A percentile compares a stretch with the other conserved stretches of the same genome.
Conservation (phyloP, 2,797 vertebrate genomes). For the Decapterus maruadsi region DNA sequence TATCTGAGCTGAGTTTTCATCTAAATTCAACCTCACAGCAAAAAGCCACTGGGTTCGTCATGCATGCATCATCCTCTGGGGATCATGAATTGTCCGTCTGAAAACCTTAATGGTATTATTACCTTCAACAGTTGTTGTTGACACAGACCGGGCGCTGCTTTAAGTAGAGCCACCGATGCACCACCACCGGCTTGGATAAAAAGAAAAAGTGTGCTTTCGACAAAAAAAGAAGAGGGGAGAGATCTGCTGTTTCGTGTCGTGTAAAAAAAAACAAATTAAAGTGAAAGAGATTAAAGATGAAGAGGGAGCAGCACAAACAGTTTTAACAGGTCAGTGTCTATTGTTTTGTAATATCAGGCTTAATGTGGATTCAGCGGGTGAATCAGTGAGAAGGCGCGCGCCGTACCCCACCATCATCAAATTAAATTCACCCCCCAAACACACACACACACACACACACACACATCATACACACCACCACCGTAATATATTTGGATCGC, state of each 20-base stretch:
- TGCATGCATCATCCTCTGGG: neutral
- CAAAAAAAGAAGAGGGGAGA: neutral
- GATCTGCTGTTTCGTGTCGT: slow-evolving; percentile 15
- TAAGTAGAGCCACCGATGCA: neutral
- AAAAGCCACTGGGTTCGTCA: neutral
- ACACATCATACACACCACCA: slow-evolving; percentile 22
- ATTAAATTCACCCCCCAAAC: slow-evolving; percentile 68
- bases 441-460: slow-evolving; percentile 11
- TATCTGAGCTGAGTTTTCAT: neutral
- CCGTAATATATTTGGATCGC: slow-evolving; percentile 64
- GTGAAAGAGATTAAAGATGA: slow-evolving; percentile 66
- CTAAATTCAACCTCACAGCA: neutral
- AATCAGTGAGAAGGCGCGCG: slow-evolving; percentile 39
- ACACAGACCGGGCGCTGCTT: neutral
- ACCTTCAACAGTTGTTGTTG: neutral
- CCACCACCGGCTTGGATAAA: neutral
- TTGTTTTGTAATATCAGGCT: slow-evolving; percentile 69
- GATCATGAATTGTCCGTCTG: neutral
- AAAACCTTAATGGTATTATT: neutral
- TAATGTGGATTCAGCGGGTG: slow-evolving; percentile 60
- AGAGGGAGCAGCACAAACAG: slow-evolving; percentile 7
- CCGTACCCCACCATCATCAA: slow-evolving; percentile 71
- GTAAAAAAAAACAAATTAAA: slow-evolving; percentile 62
- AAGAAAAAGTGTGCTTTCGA: neutral
- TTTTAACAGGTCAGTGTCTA: slow-evolving; percentile 70